Conservation (phyloP, 2,888 invertebrate species). For the Agonopterix alstromeriana region DNA sequence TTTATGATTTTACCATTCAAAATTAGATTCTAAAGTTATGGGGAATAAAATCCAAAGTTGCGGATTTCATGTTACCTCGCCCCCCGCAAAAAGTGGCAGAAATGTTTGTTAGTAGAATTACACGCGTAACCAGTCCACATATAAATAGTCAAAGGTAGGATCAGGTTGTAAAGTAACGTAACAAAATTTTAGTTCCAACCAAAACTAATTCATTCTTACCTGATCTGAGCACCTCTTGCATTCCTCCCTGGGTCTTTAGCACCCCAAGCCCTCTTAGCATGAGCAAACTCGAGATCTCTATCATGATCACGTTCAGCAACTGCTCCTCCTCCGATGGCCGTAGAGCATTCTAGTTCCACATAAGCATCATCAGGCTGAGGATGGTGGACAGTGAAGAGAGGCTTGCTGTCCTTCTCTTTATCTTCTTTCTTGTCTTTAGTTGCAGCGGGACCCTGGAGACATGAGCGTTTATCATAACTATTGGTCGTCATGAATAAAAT, state of each 20-base stretch:
- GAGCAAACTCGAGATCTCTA: constrained; percentile 38
- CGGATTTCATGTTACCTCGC: too few relatives aligned
- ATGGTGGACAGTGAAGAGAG: constrained; percentile 7
- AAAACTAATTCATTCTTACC: constrained; percentile 21
- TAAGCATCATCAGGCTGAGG: constrained; percentile 50
- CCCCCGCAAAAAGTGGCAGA: too few relatives aligned
- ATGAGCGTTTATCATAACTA: not conserved
- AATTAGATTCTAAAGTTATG: too few relatives aligned
- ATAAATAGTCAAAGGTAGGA: too few relatives aligned
- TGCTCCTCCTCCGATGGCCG: constrained; percentile 35
- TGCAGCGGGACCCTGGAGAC: constrained; percentile 19
- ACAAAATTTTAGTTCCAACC: too few relatives aligned
- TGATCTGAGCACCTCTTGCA: constrained; percentile 41
- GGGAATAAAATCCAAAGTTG: too few relatives aligned
- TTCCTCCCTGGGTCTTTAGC: constrained; percentile 42
- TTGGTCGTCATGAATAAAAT: too few relatives aligned
- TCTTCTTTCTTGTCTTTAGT: constrained; percentile 31
- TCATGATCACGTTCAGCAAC: constrained; percentile 40
- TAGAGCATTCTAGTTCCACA: constrained; percentile 47
- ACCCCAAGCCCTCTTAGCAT: constrained; percentile 41
- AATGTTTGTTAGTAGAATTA: too few relatives aligned
- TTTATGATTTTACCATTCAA: too few relatives aligned
- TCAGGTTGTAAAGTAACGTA: too few relatives aligned
- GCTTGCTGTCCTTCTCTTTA: constrained; percentile 10
- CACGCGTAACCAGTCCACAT: too few relatives aligned